Conservation (phyloP, 2,113 vertebrate species). For the Psephotus haematonotus region DNA sequence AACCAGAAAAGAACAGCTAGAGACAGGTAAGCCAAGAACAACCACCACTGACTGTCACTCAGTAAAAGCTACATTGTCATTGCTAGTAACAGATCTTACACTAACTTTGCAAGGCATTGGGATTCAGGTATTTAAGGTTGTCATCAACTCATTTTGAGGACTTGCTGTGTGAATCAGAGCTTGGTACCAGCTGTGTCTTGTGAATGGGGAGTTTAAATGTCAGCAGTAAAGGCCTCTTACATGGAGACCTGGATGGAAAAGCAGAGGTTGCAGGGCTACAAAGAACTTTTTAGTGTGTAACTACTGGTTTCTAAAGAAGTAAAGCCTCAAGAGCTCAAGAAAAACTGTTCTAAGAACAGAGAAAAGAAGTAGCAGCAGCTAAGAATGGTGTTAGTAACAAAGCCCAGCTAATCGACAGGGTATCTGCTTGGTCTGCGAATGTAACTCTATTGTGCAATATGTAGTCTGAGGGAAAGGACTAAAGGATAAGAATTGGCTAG, state of each 20-base stretch:
- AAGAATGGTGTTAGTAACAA: neutral
- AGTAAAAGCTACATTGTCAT: neutral
- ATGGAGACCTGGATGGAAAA: neutral
- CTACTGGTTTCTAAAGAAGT: neutral
- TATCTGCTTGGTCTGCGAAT: neutral
- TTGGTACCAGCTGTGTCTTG: neutral
- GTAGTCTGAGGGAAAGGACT: neutral
- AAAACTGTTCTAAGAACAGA: neutral
- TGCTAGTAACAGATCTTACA: neutral
- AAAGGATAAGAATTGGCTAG: neutral
- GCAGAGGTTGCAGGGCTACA: fast-evolving
- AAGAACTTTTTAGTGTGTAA: fast-evolving
- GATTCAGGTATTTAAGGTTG: neutral
- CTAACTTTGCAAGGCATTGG: neutral
- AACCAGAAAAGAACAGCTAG: neutral
- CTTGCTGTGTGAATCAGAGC: neutral
- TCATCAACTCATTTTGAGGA: neutral
- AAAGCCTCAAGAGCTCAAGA: neutral
- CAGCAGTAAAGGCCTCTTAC: neutral
- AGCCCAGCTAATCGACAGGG: fast-evolving
- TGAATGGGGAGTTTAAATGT: neutral
- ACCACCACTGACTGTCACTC: neutral
- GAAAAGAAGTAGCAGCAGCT: neutral
- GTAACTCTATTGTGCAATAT: neutral
- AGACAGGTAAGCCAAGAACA: neutral